These are phyloP conservation scores for Patella ulyssiponensis DNA, from an alignment of 2,888 invertebrate genomes.

Conservation along the genomic window DNA sequence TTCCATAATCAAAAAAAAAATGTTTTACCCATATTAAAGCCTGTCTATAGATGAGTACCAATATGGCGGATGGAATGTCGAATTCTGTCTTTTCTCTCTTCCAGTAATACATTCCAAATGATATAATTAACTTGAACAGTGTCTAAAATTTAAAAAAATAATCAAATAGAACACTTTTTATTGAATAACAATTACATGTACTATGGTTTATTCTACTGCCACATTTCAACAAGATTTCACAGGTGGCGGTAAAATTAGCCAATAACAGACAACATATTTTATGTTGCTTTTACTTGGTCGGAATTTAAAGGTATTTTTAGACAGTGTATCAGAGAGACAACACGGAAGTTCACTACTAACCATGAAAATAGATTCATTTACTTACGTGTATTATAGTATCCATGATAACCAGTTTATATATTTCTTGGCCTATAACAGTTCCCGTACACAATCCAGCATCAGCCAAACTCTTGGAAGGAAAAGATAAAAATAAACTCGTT, in stretches of 20 bases:
- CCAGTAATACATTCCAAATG: constrained; percentile 47
- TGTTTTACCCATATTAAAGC: constrained; percentile 54
- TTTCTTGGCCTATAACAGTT: constrained; percentile 58
- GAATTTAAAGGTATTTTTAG: too few relatives aligned
- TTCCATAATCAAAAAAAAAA: too few relatives aligned
- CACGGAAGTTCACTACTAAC: too few relatives aligned
- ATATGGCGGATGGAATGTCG: constrained; percentile 49
- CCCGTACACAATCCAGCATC: constrained; percentile 44
- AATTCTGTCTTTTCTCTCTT: constrained; percentile 49
- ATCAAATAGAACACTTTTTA: too few relatives aligned
- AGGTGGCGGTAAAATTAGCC: too few relatives aligned
- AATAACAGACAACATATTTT: too few relatives aligned
- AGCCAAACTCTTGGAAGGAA: not conserved
- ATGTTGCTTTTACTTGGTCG: too few relatives aligned
- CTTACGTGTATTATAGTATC: constrained; percentile 59
- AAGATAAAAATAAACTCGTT: too few relatives aligned
- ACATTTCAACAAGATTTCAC: too few relatives aligned
- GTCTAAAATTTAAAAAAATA: constrained; percentile 32
- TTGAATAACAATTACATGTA: too few relatives aligned
- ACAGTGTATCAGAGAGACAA: too few relatives aligned
- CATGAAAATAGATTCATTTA: not conserved
- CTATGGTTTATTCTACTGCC: too few relatives aligned
- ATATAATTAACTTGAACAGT: constrained; percentile 29
- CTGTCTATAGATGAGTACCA: constrained; percentile 56
- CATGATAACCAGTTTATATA: constrained; percentile 59